Evolutionary conservation across 1,140 invertebrate species (phyloP).

Genomic region (Leptinotarsa defecta): DNA sequence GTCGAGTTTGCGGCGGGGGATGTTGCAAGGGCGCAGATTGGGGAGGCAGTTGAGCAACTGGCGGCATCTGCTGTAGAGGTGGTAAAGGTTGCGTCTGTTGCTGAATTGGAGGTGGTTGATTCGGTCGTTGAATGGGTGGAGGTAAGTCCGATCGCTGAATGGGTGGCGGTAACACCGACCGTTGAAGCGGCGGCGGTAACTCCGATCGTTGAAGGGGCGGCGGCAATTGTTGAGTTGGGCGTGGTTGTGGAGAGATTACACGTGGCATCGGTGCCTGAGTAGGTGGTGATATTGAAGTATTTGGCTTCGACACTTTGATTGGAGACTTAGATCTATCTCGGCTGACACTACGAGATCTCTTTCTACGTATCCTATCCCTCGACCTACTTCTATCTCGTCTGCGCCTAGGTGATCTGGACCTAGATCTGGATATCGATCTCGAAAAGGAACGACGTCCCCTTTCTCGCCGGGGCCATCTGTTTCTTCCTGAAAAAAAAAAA

Average conservation of each 20-base stretch:
- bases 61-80: neutral
- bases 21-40: too few relatives aligned
- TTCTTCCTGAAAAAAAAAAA: conserved; percentile 33
- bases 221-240: neutral
- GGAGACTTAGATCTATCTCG: conserved; percentile 7
- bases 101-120: neutral
- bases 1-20: neutral
- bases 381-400: conserved; percentile 38
- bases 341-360: conserved; percentile 23
- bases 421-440: conserved; percentile 44
- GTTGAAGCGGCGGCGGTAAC: conserved; percentile 17
- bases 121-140: neutral
- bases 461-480: conserved; percentile 47
- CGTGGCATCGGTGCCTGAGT: neutral
- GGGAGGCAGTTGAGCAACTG: neutral
- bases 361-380: conserved; percentile 39
- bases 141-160: conserved; percentile 11
- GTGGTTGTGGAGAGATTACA: neutral
- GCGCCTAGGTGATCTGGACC: conserved; percentile 40
- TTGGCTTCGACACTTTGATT: conserved; percentile 2
- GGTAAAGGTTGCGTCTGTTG: neutral
- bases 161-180: conserved; percentile 9
- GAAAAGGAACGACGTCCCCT: conserved; percentile 40
- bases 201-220: conserved; percentile 16
- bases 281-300: conserved; percentile 14